These are phyloP conservation scores for Atethmia centrago DNA, from an alignment of 2,888 invertebrate species.

Conservation along the genomic window DNA sequence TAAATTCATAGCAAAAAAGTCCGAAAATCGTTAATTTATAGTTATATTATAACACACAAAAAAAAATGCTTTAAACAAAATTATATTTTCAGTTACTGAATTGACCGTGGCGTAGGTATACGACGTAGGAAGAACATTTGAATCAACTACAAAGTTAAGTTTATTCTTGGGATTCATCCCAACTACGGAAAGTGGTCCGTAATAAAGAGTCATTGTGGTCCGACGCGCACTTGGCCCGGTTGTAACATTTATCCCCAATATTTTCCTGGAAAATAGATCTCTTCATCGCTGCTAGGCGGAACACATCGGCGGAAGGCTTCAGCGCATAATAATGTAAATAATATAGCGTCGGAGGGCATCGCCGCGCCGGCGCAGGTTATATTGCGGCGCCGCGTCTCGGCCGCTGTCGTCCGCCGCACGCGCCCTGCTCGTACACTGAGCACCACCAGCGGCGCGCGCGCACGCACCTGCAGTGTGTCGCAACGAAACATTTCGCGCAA, in stretches of 20 bases:
- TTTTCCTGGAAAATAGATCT: constrained; percentile 7
- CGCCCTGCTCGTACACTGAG: constrained; percentile 32
- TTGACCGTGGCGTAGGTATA: too few relatives aligned
- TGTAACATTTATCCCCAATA: not conserved
- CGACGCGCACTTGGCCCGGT: too few relatives aligned
- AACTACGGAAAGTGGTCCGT: too few relatives aligned
- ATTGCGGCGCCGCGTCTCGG: constrained; percentile 25
- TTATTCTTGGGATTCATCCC: too few relatives aligned
- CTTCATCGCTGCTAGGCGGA: constrained; percentile 11
- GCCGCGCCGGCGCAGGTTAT: constrained; percentile 19
- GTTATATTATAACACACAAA: too few relatives aligned
- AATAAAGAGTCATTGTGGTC: too few relatives aligned
- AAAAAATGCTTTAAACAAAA: too few relatives aligned
- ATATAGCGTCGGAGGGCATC: constrained; percentile 32
- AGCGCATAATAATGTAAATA: constrained; percentile 36
- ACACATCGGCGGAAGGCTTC: constrained; percentile 24
- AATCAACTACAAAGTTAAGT: too few relatives aligned
- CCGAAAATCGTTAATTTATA: too few relatives aligned
- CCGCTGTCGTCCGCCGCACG: constrained; percentile 29
- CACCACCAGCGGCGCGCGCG: constrained; percentile 44
- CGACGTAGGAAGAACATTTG: too few relatives aligned
- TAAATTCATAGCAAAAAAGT: too few relatives aligned
- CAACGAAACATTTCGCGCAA: constrained; percentile 12
- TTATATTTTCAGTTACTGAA: too few relatives aligned
- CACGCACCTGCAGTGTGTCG: constrained; percentile 16